Conservation (phyloP, 2,113 vertebrate genomes). For the Syrrhaptes paradoxus region DNA sequence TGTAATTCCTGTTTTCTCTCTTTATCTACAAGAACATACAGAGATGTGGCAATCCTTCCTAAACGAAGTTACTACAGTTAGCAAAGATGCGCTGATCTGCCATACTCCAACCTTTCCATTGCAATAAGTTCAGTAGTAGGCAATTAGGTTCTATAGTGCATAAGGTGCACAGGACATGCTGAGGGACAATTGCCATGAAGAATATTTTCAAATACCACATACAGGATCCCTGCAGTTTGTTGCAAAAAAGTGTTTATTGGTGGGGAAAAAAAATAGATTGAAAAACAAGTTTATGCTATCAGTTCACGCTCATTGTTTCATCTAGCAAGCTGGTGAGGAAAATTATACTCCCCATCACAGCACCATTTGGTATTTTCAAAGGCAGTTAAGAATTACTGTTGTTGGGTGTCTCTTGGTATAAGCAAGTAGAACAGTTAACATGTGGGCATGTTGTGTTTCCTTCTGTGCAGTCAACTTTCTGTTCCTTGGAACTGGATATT, state of each 20-base stretch:
- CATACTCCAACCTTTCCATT: neutral
- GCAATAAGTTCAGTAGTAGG: neutral
- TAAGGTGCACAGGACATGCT: neutral
- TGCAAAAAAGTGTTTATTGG: neutral
- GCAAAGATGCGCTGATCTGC: neutral
- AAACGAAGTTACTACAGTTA: neutral
- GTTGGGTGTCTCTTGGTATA: neutral
- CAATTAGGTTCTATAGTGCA: neutral
- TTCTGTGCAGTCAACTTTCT: neutral
- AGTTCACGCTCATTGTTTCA: conserved; percentile 11
- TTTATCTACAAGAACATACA: neutral
- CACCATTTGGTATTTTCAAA: conserved; percentile 9
- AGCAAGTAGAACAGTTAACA: neutral
- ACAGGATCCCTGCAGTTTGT: neutral
- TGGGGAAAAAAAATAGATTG: neutral
- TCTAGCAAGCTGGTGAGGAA: conserved; percentile 22
- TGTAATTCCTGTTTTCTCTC: neutral
- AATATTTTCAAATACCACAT: neutral
- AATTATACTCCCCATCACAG: neutral
- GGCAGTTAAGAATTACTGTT: neutral
- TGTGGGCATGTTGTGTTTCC: neutral
- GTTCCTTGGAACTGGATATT: neutral
- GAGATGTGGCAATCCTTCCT: neutral
- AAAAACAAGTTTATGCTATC: neutral
- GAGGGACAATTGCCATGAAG: neutral